Evolutionary conservation across 53 echinoderm and acorn worm genomes (phyloP), one percentile per base, ranked within the genome.

Genomic region (Paelopatides confundens): DNA sequence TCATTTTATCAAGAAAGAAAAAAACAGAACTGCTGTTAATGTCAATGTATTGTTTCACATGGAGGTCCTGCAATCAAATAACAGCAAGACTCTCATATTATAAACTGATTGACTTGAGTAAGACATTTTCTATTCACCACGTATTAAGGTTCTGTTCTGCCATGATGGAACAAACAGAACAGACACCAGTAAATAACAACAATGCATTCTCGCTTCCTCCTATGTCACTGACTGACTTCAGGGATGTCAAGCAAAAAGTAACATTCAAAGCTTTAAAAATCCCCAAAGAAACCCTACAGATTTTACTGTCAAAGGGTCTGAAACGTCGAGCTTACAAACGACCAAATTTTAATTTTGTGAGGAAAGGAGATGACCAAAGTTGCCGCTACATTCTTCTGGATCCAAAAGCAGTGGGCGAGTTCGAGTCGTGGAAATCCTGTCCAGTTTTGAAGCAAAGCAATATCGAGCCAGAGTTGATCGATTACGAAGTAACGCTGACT

Each of bases 401-500:
- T 37, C 95, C 95, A 5, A 87, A 87, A 90, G 28, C 62, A 81
- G 35, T 69, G 77, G 7, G 35, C 51, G 9, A 69, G 3, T 38
- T 88, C 89, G 79, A 79, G 29, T 28, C 0, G 2, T 79, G 79
- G 62, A 89, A 63, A 81, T 71, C 89, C 5, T 51, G 69, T 13
- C 26, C 78, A 12, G 85, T 47, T 23, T 76, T 97, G 21, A 43
- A 85, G 52, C 88, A 90, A 47, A 74, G 89, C 53, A 82, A 82
- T 34, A 64, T 95, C 8, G 92, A 90, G 81, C 79, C 86, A 63
- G 86, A 77, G 49, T 68, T 98, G 52, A 85, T 83, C 5, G 89
- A 92, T 4, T 98, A 84, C 78, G 71, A 86, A 27, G 64, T 94
- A 58, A 88, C 90, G 29, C 67, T 98, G 65, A 85, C 77, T 35